phyloP scores from a whole-genome alignment of 2,888 invertebrate genomes.

The Noctuana brunneofusca region DNA sequence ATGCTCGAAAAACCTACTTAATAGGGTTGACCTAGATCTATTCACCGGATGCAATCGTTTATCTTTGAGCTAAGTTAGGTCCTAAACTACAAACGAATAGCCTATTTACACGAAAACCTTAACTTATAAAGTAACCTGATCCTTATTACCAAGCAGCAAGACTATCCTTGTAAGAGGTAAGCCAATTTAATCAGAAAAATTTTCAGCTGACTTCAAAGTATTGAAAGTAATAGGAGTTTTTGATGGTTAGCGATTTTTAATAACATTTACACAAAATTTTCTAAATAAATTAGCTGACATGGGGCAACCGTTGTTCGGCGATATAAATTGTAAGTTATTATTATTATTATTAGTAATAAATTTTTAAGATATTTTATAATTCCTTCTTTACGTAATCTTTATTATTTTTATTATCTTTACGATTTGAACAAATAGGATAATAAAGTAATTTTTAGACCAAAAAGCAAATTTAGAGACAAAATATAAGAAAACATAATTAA shows the following conservation, averaged over 20 bases:
- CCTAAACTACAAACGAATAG: background rate
- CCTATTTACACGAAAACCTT: slow-evolving; percentile 1
- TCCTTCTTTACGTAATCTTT: too few species aligned
- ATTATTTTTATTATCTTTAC: too few species aligned
- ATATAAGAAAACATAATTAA: too few species aligned
- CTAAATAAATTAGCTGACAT: background rate
- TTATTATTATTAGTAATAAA: too few species aligned
- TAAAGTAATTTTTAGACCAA: too few species aligned
- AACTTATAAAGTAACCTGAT: background rate
- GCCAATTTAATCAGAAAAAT: background rate
- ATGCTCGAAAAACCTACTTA: slow-evolving; percentile 3
- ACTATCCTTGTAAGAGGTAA: background rate
- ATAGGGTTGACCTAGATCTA: slow-evolving; percentile 12
- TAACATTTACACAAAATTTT: background rate
- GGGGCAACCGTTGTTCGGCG: too few species aligned
- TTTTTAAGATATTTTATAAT: too few species aligned
- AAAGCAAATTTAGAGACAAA: too few species aligned
- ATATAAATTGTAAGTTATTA: too few species aligned
- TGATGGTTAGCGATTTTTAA: background rate
- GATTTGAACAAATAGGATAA: too few species aligned
- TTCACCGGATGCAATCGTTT: slow-evolving; percentile 1
- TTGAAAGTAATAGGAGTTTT: background rate
- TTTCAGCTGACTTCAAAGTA: background rate
- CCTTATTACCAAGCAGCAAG: background rate
- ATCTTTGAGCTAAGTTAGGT: background rate